Evolutionary conservation across 2,888 invertebrate genomes (phyloP).

Genomic region (Drosophila mettleri): DNA sequence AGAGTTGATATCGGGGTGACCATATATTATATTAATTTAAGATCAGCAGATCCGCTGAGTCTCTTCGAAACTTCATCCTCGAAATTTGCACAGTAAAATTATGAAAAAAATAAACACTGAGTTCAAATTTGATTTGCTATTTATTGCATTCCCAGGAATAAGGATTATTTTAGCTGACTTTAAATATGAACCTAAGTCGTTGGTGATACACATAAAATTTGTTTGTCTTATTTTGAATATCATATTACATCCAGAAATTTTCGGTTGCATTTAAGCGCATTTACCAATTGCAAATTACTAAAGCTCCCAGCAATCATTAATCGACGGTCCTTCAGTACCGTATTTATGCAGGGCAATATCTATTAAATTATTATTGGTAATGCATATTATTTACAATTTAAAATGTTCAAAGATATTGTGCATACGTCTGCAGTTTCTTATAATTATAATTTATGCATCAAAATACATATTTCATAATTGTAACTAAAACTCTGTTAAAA

Average conservation of each 20-base stretch:
- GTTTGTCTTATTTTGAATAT: not conserved
- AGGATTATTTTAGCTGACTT: not conserved
- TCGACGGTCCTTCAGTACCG: not conserved
- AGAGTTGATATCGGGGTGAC: constrained; percentile 17
- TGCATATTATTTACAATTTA: not conserved
- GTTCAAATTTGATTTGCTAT: not conserved
- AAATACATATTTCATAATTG: not conserved
- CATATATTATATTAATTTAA: not conserved
- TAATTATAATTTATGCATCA: not conserved
- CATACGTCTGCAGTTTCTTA: not conserved
- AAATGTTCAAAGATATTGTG: not conserved
- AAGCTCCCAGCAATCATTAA: constrained; percentile 30
- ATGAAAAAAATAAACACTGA: not conserved
- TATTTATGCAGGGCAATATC: constrained; percentile 30
- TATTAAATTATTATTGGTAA: too few species aligned
- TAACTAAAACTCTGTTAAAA: not conserved
- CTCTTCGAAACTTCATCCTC: not conserved
- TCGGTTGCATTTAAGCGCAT: not conserved
- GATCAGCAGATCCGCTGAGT: too few species aligned
- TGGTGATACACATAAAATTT: not conserved
- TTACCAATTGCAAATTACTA: constrained; percentile 31
- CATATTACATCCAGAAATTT: not conserved
- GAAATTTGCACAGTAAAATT: not conserved
- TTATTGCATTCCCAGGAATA: not conserved
- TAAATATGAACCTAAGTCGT: not conserved